phyloP scores from a whole-genome alignment of 2,797 vertebrate species.

The Sebastes matsubarae region DNA sequence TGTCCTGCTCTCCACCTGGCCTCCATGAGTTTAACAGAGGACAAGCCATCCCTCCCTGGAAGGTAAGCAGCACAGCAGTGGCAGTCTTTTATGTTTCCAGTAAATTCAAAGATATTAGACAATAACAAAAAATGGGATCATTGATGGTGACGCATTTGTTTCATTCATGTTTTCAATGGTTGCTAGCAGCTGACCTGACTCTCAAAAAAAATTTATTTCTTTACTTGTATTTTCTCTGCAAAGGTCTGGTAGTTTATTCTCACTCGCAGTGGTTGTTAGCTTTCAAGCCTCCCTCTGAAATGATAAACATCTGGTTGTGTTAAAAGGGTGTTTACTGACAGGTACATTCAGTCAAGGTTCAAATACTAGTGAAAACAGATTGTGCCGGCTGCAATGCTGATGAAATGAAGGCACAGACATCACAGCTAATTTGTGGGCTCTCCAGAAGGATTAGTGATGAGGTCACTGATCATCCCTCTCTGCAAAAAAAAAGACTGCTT shows the following conservation, averaged over 20 bases:
- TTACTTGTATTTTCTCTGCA: not conserved
- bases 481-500: not conserved
- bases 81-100: constrained; percentile 5
- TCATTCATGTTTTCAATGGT: not conserved
- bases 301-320: constrained; percentile 9
- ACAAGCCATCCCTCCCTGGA: constrained; percentile 61
- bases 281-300: not conserved
- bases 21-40: constrained; percentile 76
- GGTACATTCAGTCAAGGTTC: constrained; percentile 13
- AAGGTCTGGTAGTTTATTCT: not conserved
- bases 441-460: constrained; percentile 35
- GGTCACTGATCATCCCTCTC: constrained; percentile 21
- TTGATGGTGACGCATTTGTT: constrained; percentile 6
- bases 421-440: constrained; percentile 26
- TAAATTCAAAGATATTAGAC: constrained; percentile 9
- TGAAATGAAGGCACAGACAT: constrained; percentile 26
- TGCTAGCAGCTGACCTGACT: not conserved
- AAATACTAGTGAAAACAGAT: not conserved
- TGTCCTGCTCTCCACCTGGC: constrained; percentile 56
- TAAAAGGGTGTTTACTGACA: constrained; percentile 16
- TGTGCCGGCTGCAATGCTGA: not conserved
- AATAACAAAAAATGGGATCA: not conserved
- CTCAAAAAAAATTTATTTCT: not conserved
- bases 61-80: constrained; percentile 63
- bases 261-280: not conserved